These are phyloP conservation scores for Eupelmus urozonus DNA, from an alignment of 2,888 invertebrate genomes.

Conservation along the genomic window DNA sequence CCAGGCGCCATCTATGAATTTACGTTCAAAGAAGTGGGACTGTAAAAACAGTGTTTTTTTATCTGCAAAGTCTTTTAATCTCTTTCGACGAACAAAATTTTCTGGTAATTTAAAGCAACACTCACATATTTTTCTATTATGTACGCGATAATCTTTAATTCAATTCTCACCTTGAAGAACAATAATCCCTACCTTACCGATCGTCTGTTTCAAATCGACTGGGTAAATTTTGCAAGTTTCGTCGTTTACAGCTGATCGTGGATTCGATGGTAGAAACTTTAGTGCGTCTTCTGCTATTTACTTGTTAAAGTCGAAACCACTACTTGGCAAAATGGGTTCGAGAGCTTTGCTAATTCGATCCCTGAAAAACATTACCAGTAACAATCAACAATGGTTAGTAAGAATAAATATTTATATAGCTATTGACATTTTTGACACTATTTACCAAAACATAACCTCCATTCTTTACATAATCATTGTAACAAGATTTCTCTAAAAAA, in stretches of 20 bases:
- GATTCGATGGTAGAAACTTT: slow-evolving; percentile 34
- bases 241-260: neutral
- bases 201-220: no score
- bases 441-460: slow-evolving; percentile 48
- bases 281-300: slow-evolving; percentile 54
- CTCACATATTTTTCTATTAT: no score
- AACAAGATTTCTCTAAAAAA: neutral
- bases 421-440: neutral
- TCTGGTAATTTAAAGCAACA: no score
- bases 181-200: no score
- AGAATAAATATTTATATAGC: neutral
- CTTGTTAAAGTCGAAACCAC: slow-evolving; percentile 6
- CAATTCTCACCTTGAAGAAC: no score
- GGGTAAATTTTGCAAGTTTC: no score
- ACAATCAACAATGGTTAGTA: slow-evolving; percentile 44
- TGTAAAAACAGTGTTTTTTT: no score
- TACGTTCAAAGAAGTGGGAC: no score
- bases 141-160: no score
- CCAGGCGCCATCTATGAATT: no score
- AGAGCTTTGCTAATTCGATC: slow-evolving; percentile 39
- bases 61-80: no score
- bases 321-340: slow-evolving; percentile 51
- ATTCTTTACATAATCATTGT: slow-evolving; percentile 49
- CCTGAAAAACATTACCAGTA: slow-evolving; percentile 28
- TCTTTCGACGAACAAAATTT: no score